These are phyloP conservation scores for Phodopus roborovskii DNA, from an alignment of 2,113 vertebrate species.

Conservation along the genomic window DNA sequence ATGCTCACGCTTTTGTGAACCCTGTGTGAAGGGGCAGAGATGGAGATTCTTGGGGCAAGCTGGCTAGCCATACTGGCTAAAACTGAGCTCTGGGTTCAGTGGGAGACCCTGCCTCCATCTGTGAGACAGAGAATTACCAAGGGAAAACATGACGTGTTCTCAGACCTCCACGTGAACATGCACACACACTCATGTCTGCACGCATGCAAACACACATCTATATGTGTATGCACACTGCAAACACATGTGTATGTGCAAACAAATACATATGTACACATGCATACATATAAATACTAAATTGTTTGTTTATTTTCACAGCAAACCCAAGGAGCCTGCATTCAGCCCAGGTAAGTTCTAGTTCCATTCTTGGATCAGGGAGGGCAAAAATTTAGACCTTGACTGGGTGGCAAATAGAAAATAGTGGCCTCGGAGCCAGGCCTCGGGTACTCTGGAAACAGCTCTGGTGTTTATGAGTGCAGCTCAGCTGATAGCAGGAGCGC, in stretches of 20 bases:
- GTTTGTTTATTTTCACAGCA: constrained; percentile 88
- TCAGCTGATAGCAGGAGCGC: constrained; percentile 25
- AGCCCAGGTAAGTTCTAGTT: constrained; percentile 93
- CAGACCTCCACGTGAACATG: not conserved
- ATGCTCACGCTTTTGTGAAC: not conserved
- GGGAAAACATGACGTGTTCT: not conserved
- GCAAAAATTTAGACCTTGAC: not conserved
- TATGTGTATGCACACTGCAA: not conserved
- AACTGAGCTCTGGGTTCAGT: not conserved
- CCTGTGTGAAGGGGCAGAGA: not conserved
- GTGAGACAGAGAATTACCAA: not conserved
- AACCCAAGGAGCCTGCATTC: constrained; percentile 98
- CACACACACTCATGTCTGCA: not conserved
- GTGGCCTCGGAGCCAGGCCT: not conserved
- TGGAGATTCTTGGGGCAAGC: not conserved
- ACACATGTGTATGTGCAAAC: not conserved
- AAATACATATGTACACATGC: not conserved
- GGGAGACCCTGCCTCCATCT: not conserved
- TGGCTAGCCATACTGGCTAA: not conserved
- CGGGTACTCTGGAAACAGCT: not conserved
- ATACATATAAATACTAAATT: not conserved
- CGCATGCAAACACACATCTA: not conserved
- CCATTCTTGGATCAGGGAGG: not conserved
- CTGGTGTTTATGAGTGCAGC: not conserved
- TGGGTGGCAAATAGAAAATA: not conserved